Base-by-base conservation (phyloP, 2,888 invertebrate species). In the Cephus nigrinus region DNA sequence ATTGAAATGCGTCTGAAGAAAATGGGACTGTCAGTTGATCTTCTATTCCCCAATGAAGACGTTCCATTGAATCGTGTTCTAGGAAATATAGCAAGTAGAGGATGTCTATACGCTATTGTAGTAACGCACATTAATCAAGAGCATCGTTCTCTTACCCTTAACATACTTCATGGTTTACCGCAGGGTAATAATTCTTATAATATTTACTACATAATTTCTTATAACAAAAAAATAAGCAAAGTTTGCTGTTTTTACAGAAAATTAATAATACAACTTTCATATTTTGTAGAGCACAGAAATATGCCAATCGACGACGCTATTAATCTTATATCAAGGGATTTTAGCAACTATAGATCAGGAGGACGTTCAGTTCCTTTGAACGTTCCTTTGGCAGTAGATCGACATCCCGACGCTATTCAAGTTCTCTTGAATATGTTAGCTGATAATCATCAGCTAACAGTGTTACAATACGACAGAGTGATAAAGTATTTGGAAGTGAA, bases 221-320 rank as follows among this genome's bases (percentile, higher is more conserved):
- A 32, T 71, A 71, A 4, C 71, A 33, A 71, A 71, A 15, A 5
- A 23, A 55, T 23, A 5, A 55, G 2, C 5, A 40, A 40, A 5
- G 5, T 1, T 2, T 35, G 35, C 1, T 23, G 23, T 55, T 9
- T 9, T 12, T 12, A 31, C 35, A 35, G 3, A 12, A 23, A 31
- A 36, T 31, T 35, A 12, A 71, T 30, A 11, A 31, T 31, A 5
- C 15, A 74, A 74, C 3, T 31, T 72, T 72, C 1, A 33, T 72
- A 33, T 72, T n/a, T 86, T 90, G 83, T 93, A 95, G 98, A 98
- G 90, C 98, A 98, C 92, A 95, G 98, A 85, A 98, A 98, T 92
- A 98, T 98, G 97, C 98, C 98, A 0, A 90, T 98, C 69, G 98
- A 98, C 78, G 98, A 98, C 92, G 97, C 98, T 0, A 92, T 98